phyloP scores from a whole-genome alignment of 2,113 vertebrate genomes.

The Cathartes aura region DNA sequence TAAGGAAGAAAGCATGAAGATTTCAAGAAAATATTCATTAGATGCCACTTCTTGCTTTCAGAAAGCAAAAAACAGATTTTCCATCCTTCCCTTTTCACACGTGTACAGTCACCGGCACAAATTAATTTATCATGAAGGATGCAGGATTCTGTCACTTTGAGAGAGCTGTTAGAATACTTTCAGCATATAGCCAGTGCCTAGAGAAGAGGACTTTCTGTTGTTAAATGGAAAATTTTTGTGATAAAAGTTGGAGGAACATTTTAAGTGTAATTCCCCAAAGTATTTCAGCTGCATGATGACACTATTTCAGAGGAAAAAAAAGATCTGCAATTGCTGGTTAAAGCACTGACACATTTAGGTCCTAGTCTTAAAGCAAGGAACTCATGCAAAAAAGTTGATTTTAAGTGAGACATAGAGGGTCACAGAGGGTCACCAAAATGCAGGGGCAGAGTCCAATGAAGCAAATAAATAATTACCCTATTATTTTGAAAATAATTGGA shows the following conservation, averaged over 20 bases:
- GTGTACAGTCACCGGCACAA: background rate
- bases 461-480: background rate
- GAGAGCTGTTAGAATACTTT: background rate
- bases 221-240: background rate
- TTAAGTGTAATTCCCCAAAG: background rate
- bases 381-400: background rate
- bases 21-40: background rate
- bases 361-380: background rate
- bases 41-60: background rate
- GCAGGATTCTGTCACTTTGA: background rate
- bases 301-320: background rate
- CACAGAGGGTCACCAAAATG: background rate
- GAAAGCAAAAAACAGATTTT: background rate
- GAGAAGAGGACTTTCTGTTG: background rate
- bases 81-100: background rate
- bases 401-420: background rate
- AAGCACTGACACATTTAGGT: background rate
- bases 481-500: background rate
- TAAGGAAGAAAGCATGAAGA: background rate
- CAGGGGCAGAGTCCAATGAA: background rate
- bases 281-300: background rate
- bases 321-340: background rate
- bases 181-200: fast-evolving
- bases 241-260: background rate
- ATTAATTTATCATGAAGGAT: background rate